phyloP scores from a whole-genome alignment of 2,797 vertebrate species.

The Sebastes reedi region DNA sequence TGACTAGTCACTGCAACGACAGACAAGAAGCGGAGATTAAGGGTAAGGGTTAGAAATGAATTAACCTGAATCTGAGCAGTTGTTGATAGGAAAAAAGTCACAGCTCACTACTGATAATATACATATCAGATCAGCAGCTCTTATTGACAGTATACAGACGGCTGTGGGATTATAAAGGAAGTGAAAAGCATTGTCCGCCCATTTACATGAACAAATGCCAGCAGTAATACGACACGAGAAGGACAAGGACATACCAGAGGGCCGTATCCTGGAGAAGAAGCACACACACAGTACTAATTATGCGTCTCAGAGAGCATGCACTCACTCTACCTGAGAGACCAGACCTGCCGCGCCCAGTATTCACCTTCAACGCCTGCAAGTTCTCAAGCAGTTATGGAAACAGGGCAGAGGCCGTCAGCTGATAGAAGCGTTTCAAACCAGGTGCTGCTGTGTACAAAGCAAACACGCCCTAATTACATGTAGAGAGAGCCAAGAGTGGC shows the following conservation, averaged over 20 bases:
- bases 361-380: slow-evolving; percentile 47
- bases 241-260: slow-evolving; percentile 15
- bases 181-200: neutral
- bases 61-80: neutral
- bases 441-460: slow-evolving; percentile 49
- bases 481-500: neutral
- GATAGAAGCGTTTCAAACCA: slow-evolving; percentile 19
- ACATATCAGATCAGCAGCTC: neutral
- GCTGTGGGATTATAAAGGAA: neutral
- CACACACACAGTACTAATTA: neutral
- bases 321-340: slow-evolving; percentile 24
- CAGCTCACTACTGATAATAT: neutral
- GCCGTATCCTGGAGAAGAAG: slow-evolving; percentile 31
- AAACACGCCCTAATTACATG: slow-evolving; percentile 52
- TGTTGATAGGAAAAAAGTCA: slow-evolving; percentile 28
- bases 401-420: neutral
- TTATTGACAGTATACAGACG: slow-evolving; percentile 46
- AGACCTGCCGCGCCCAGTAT: slow-evolving; percentile 10
- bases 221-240: slow-evolving; percentile 1
- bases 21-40: neutral
- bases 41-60: neutral
- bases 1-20: slow-evolving; percentile 43
- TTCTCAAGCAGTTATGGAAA: slow-evolving; percentile 10
- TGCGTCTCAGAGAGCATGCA: neutral
- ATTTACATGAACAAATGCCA: neutral